Percentiles rank a stretch among this genome's conserved stretches.
phyloP scores from a whole-genome alignment of 2,113 vertebrate genomes.

The Tachysurus fulvidraco region DNA sequence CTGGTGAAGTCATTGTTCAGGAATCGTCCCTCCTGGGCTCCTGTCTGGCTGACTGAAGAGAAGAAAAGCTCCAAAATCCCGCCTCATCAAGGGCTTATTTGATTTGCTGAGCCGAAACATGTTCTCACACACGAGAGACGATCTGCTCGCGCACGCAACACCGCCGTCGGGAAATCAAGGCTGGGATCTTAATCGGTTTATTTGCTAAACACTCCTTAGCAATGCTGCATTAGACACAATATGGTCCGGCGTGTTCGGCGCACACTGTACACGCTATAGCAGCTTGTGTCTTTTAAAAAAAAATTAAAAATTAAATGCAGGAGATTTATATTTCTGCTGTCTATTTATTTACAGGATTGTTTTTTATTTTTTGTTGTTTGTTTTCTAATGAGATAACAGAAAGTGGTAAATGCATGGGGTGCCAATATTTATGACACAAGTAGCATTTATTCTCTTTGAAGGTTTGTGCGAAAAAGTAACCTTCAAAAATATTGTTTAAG shows the following conservation, averaged over 20 bases:
- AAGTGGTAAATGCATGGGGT: not conserved
- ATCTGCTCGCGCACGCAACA: not conserved
- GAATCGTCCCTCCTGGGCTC: not conserved
- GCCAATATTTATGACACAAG: not conserved
- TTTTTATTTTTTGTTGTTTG: not conserved
- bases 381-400: not conserved
- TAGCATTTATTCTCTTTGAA: not conserved
- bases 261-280: not conserved
- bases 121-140: not conserved
- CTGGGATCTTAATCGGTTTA: conserved; percentile 2
- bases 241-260: not conserved
- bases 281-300: not conserved
- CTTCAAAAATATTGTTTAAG: not conserved
- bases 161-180: not conserved
- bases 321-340: not conserved
- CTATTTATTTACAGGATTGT: not conserved
- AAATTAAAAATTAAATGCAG: not conserved
- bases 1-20: not conserved
- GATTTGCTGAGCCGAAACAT: conserved; percentile 19
- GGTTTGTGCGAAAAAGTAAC: not conserved
- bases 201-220: not conserved
- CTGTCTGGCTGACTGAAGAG: not conserved
- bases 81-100: not conserved
- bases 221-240: not conserved
- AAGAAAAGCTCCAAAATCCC: conserved; percentile 5